Percentiles rank a stretch among this genome's conserved stretches.
phyloP scores from a whole-genome alignment of 2,113 vertebrate species.

The Salvelinus namaycush region DNA sequence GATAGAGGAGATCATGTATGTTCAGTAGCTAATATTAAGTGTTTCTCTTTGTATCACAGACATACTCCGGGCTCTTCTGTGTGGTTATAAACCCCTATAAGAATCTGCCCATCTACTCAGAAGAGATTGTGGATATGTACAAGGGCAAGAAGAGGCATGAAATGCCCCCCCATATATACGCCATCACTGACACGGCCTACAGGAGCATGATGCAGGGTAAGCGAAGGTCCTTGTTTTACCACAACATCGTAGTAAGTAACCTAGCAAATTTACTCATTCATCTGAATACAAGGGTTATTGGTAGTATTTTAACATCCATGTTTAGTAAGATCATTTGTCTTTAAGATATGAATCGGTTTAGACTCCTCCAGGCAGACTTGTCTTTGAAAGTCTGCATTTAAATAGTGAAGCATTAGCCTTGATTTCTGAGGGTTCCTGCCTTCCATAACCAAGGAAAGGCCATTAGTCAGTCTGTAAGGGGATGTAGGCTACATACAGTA shows the following conservation, averaged over 20 bases:
- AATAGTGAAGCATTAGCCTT: not conserved
- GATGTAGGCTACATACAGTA: not conserved
- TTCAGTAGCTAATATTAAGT: not conserved
- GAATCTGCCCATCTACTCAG: conserved; percentile 98
- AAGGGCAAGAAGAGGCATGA: conserved; percentile 99
- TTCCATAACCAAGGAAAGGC: not conserved
- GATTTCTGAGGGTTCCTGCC: not conserved
- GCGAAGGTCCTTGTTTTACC: conserved; percentile 25
- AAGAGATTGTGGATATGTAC: conserved; percentile 99
- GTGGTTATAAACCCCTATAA: conserved; percentile 99
- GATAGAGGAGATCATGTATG: not conserved
- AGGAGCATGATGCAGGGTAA: conserved; percentile 99
- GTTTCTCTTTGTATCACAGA: conserved; percentile 70
- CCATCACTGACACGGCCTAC: conserved; percentile 97
- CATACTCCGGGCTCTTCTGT: conserved; percentile 97
- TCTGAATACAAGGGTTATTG: not conserved
- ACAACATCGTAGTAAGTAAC: not conserved
- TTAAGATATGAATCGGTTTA: not conserved
- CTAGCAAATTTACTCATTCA: not conserved
- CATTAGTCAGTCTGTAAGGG: not conserved
- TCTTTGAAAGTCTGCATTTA: not conserved
- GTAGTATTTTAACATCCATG: not conserved
- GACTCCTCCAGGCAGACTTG: not conserved
- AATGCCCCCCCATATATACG: conserved; percentile 98
- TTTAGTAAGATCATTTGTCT: not conserved